Percentiles rank a stretch among this genome's conserved stretches.
Conservation (phyloP, 2,113 vertebrate genomes). For the Aythya baeri region DNA sequence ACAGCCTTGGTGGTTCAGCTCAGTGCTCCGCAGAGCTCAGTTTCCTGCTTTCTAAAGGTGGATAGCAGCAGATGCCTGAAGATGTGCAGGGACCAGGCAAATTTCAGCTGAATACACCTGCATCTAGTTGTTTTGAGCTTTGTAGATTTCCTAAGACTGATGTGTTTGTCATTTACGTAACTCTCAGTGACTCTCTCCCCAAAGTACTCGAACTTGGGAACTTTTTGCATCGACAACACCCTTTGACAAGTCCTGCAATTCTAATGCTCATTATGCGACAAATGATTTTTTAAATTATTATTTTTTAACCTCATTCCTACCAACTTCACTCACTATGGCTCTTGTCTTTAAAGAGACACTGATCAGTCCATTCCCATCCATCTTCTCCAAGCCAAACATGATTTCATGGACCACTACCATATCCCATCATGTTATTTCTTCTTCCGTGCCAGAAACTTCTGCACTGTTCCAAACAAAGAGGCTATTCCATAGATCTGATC, state of each 20-base stretch:
- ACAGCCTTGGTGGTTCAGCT: not conserved
- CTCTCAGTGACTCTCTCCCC: not conserved
- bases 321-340: not conserved
- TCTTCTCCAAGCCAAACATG: not conserved
- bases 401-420: not conserved
- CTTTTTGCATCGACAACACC: not conserved
- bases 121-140: not conserved
- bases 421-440: not conserved
- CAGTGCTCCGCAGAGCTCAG: conserved; percentile 2
- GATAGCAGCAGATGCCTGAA: conserved; percentile 28
- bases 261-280: not conserved
- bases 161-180: not conserved
- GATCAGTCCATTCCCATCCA: not conserved
- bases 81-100: not conserved
- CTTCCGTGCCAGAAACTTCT: not conserved
- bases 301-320: not conserved
- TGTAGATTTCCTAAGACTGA: not conserved
- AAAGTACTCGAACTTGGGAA: not conserved
- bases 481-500: not conserved
- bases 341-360: not conserved
- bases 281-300: not conserved
- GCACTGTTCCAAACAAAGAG: not conserved
- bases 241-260: not conserved
- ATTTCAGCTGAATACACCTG: not conserved
- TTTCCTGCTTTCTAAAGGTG: not conserved